phyloP scores from a whole-genome alignment of 2,113 vertebrate genomes.

The Echinops telfairi region DNA sequence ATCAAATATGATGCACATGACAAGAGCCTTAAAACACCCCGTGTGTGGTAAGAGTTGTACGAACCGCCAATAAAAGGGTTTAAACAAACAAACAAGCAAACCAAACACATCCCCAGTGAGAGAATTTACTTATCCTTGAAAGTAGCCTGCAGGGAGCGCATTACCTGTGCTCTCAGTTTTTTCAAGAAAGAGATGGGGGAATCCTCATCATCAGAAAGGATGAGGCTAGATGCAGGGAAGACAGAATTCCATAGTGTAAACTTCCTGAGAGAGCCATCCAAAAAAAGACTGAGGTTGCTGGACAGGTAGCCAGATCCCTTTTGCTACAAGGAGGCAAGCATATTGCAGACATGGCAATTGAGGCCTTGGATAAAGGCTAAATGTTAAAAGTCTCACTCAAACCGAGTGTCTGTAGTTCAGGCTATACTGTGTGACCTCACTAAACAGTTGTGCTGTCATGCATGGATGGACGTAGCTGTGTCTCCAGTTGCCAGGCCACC shows the following conservation, averaged over 20 bases:
- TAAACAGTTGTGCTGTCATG: neutral
- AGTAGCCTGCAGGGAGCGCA: neutral
- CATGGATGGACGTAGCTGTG: accelerated
- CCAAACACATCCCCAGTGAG: neutral
- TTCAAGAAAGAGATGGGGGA: no score
- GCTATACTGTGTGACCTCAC: neutral
- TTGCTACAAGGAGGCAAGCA: neutral
- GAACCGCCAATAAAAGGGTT: no score
- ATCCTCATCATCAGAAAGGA: no score
- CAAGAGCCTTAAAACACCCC: neutral
- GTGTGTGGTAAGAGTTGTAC: no score
- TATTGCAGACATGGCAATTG: neutral
- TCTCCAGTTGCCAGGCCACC: no score
- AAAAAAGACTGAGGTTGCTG: neutral
- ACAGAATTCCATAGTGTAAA: neutral
- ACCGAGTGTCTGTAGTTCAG: neutral
- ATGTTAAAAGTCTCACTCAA: neutral
- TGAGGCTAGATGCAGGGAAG: accelerated
- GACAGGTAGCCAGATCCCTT: no score
- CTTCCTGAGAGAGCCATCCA: neutral
- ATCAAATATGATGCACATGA: neutral
- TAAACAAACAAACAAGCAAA: no score
- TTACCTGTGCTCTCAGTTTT: neutral
- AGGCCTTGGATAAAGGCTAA: neutral
- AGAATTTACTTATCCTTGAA: neutral